Conservation (phyloP, 2,797 vertebrate genomes). For the Fundulus diaphanus region DNA sequence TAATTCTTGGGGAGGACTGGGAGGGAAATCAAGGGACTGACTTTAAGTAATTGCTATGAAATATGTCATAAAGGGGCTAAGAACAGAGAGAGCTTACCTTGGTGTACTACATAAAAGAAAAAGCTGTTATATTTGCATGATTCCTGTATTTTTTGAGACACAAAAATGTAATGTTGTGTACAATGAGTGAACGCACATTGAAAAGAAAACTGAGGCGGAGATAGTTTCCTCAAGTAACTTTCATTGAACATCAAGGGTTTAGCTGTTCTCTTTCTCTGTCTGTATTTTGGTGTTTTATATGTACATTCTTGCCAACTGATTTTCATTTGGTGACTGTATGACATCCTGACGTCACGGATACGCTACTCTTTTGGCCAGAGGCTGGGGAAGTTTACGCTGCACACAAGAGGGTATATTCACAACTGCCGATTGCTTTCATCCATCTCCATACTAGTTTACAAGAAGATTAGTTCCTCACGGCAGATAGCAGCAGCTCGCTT, state of each 20-base stretch:
- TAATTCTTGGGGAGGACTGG: constrained; percentile 24
- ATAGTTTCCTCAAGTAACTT: constrained; percentile 66
- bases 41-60: constrained; percentile 70
- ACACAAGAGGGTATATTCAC: constrained; percentile 23
- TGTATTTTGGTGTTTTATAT: constrained; percentile 58
- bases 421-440: constrained; percentile 46
- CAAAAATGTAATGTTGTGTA: constrained; percentile 83
- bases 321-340: constrained; percentile 52
- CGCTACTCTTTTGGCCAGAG: constrained; percentile 17
- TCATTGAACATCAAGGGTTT: constrained; percentile 68
- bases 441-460: constrained; percentile 33
- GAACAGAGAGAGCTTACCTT: constrained; percentile 75
- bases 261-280: constrained; percentile 43
- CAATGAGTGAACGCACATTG: constrained; percentile 78
- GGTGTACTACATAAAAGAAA: constrained; percentile 75
- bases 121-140: constrained; percentile 87
- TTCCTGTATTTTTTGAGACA: constrained; percentile 84
- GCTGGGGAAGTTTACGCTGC: constrained; percentile 21
- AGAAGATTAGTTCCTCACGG: constrained; percentile 34
- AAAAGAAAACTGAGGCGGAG: constrained; percentile 75
- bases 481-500: constrained; percentile 26
- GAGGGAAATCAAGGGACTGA: constrained; percentile 37
- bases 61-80: constrained; percentile 77
- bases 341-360: constrained; percentile 43
- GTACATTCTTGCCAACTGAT: constrained; percentile 52